phyloP scores from a whole-genome alignment of 1,140 invertebrate genomes.

The Drosophila suzukii region DNA sequence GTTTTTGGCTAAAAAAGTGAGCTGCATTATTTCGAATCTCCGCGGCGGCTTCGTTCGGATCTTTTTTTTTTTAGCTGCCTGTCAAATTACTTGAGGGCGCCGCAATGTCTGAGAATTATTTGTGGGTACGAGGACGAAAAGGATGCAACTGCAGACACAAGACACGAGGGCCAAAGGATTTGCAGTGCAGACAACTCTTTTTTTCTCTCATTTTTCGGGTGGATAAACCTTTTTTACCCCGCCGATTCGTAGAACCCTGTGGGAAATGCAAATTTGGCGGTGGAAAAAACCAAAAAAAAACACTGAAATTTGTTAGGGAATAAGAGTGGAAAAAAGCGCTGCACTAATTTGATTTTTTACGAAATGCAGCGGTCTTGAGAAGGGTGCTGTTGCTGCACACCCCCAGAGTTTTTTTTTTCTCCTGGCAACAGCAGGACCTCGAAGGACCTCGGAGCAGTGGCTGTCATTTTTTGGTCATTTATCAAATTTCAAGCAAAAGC shows the following conservation, averaged over 20 bases:
- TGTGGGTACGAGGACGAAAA: constrained; percentile 62
- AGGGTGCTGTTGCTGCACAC: constrained; percentile 17
- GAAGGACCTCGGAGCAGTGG: constrained; percentile 23
- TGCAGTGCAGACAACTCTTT: constrained; percentile 56
- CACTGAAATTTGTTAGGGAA: constrained; percentile 68
- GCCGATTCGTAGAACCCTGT: constrained; percentile 33
- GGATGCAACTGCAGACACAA: constrained; percentile 51
- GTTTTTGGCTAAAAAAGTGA: constrained; percentile 20
- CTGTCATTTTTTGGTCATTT: constrained; percentile 72
- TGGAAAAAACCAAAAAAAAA: constrained; percentile 48
- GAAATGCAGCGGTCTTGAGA: constrained; percentile 37
- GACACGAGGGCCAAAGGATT: constrained; percentile 14
- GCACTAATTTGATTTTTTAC: constrained; percentile 71
- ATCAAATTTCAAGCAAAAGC: constrained; percentile 78
- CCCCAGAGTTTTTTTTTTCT: constrained; percentile 5
- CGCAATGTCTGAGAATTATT: constrained; percentile 78
- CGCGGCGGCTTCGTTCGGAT: constrained; percentile 3
- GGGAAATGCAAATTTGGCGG: constrained; percentile 76
- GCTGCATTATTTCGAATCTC: constrained; percentile 51
- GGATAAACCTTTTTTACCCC: constrained; percentile 46
- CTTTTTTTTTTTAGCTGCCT: constrained; percentile 47
- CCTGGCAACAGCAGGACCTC: constrained; percentile 30
- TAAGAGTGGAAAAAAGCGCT: constrained; percentile 58
- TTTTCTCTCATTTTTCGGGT: constrained; percentile 41
- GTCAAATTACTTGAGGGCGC: constrained; percentile 82